Evolutionary conservation across 2,888 invertebrate species (phyloP).

Genomic region (Rhingia rostrata): DNA sequence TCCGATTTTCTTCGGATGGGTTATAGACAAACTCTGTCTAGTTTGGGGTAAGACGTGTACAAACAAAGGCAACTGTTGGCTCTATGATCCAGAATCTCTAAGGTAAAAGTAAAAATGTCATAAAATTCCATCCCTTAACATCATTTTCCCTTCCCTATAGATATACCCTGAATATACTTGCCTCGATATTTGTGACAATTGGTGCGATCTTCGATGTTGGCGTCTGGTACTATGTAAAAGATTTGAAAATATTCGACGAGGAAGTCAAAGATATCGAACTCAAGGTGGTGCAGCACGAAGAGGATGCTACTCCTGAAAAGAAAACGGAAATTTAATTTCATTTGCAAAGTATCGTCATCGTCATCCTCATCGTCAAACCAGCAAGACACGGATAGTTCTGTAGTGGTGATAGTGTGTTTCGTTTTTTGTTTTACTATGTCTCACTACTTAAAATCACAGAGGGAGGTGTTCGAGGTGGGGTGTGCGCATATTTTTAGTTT

Average conservation of each 20-base stretch:
- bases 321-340: conserved; percentile 80
- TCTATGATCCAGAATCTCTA: conserved; percentile 87
- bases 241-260: conserved; percentile 88
- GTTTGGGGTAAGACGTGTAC: conserved; percentile 90
- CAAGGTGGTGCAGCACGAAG: conserved; percentile 81
- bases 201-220: conserved; percentile 87
- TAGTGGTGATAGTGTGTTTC: conserved; percentile 14
- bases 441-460: no score
- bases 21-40: conserved; percentile 86
- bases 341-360: conserved; percentile 49
- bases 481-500: conserved; percentile 43
- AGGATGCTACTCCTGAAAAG: conserved; percentile 79
- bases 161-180: conserved; percentile 86
- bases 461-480: not conserved
- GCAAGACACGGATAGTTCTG: not conserved
- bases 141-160: conserved; percentile 78
- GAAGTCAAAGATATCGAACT: conserved; percentile 83
- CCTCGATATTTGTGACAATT: conserved; percentile 86
- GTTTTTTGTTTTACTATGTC: not conserved
- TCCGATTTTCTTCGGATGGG: conserved; percentile 89
- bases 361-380: conserved; percentile 10
- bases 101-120: conserved; percentile 76
- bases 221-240: conserved; percentile 88
- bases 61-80: conserved; percentile 89
- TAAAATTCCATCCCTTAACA: not conserved